Base-by-base conservation (phyloP, 1,140 invertebrate genomes). In the Drosophila sulfurigaster region DNA sequence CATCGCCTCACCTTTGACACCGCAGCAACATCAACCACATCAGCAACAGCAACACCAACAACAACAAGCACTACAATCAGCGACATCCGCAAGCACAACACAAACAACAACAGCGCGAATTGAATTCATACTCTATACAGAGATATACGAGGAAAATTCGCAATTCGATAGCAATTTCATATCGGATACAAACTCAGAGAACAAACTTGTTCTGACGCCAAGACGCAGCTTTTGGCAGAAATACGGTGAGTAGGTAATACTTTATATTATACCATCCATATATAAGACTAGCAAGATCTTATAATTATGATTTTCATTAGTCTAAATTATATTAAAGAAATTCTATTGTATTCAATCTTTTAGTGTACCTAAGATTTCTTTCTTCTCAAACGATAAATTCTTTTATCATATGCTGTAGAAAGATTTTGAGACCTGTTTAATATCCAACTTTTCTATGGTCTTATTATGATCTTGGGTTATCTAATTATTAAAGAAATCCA, bases 161-260 rank as follows among this genome's bases (percentile, higher is more conserved):
- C 13, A 65, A 35, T 75, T 69, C 41, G 66, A 66, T 32, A 49
- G 54, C 7, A 59, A 52, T 62, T 65, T 60, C 43, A 7, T 60
- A 63, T 48, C 70, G 38, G 43, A 60, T 46, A 25, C 20, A 25
- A 25, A 25, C 0, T 59, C 69, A 38, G 20, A 43, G 32, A 45
- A 49, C 15, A 32, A 81, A 13, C 62, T 64, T 16, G 20, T 64
- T 28, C 25, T 64, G n/a, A 58, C 15, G 30, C 57, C 51, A 43
- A 69, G 38, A 15, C 49, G 78, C 38, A 79, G 69, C 46, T 91
- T 91, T 72, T 90, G 82, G 90, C 86, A 91, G 48, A 90, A 90
- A 82, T 90, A 91, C 90, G 90, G 90, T 91, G 86, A 91, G 90
- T 91, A 81, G 71, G 75, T 81, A 81, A 79, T 79, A 67, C 25